Base-by-base conservation (phyloP, 2,888 invertebrate genomes). In the Sialis lutaria region DNA sequence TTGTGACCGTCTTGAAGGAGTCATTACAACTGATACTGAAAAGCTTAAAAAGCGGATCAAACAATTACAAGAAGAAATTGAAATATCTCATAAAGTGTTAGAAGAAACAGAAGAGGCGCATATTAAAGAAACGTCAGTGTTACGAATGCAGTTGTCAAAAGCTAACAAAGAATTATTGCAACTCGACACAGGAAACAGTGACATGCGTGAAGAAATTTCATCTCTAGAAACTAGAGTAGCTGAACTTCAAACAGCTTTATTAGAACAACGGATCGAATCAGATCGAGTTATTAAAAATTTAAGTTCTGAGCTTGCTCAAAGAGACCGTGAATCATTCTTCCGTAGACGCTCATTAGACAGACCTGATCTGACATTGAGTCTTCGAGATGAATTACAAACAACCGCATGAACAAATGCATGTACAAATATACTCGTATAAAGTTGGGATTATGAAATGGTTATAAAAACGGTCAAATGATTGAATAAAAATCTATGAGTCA, bases 161-260 rank as follows among this genome's bases (percentile, higher is more conserved):
- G 54, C 69, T 22, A 67, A 65, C 54, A 76, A 75, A 60, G 72
- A 73, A 53, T 68, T 74, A 50, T 68, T 75, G 56, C 77, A 81
- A 47, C 64, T 75, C 47, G 80, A 80, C 57, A 78, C 79, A 41
- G 79, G 76, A 32, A 79, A 78, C 54, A 70, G 76, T 48, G 80
- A 80, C 62, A 63, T 82, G 7, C 74, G 71, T 55, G 80, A 81
- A 60, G 80, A 80, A 69, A 79, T 81, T 35, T 41, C 49, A 4
- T 48, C 47, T 41, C 34, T 51, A 45, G 51, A 51, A 42, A 46
- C 46, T 34, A 48, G 47, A 47, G 50, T 51, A 47, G 35, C 48
- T 46, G 51, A 51, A 22, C 12, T 51, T 41, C 49, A 50, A 46
- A 33, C 40, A 32, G 40, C 39, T n/a, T 32, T 46, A 31, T n/a